Conservation (phyloP, 2,888 invertebrate genomes). For the Metalampra italica region DNA sequence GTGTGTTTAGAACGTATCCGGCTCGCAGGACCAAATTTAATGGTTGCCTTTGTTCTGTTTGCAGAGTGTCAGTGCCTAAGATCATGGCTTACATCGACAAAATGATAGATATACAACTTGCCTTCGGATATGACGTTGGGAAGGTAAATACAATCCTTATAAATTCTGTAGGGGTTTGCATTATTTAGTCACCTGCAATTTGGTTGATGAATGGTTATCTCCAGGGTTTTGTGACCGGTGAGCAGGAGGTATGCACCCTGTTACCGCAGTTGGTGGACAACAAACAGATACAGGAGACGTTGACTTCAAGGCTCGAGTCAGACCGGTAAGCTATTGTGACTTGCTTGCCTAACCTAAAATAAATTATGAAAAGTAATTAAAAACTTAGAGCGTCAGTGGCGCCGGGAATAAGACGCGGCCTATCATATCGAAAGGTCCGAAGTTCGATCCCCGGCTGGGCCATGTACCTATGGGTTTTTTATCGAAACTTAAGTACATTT, state of each 20-base stretch:
- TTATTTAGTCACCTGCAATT: too few species aligned
- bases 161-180: too few species aligned
- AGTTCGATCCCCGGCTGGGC: too few species aligned
- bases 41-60: neutral
- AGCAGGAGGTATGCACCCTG: constrained; percentile 77
- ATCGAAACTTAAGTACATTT: too few species aligned
- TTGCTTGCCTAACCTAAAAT: too few species aligned
- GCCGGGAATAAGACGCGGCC: too few species aligned
- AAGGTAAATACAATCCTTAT: constrained; percentile 45
- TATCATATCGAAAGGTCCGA: too few species aligned
- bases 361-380: too few species aligned
- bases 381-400: too few species aligned
- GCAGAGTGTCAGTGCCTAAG: constrained; percentile 64
- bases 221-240: constrained; percentile 79
- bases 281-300: constrained; percentile 51
- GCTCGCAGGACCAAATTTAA: neutral
- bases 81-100: constrained; percentile 73
- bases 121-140: constrained; percentile 81
- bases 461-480: too few species aligned
- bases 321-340: constrained; percentile 48
- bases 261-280: constrained; percentile 73
- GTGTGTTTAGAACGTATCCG: too few species aligned
- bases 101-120: constrained; percentile 75
- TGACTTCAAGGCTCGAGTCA: constrained; percentile 49
- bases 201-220: constrained; percentile 10